phyloP scores from a whole-genome alignment of 2,113 vertebrate genomes.

The sheep (Ovis aries) region DNA sequence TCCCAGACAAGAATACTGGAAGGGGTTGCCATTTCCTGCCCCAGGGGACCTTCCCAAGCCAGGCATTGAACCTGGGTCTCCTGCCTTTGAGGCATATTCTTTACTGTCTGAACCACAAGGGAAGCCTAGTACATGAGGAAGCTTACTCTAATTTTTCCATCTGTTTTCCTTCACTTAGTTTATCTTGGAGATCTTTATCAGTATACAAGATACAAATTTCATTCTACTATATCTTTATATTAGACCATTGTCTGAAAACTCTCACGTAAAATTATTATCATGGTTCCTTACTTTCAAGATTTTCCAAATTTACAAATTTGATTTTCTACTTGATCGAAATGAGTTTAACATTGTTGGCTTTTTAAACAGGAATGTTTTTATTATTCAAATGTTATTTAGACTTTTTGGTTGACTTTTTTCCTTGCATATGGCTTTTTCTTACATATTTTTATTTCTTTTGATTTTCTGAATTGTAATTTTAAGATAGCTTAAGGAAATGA shows the following conservation, averaged over 20 bases:
- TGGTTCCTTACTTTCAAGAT: neutral
- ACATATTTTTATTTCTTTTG: neutral
- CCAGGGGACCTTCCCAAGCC: neutral
- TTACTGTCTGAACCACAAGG: neutral
- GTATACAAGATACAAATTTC: neutral
- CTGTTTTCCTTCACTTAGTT: neutral
- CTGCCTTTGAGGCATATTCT: neutral
- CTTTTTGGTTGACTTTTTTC: neutral
- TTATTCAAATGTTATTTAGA: neutral
- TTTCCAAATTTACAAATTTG: neutral
- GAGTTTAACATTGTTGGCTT: neutral
- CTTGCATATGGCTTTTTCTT: neutral
- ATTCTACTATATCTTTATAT: neutral
- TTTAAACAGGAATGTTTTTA: neutral
- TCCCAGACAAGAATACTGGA: neutral
- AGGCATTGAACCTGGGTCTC: neutral
- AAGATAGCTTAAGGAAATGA: neutral
- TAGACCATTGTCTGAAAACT: neutral
- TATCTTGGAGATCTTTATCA: neutral
- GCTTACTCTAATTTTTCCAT: neutral
- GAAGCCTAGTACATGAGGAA: neutral
- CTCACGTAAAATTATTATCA: neutral
- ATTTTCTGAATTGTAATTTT: conserved; percentile 25
- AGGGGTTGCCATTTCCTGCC: neutral
- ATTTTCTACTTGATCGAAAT: neutral